Conservation (phyloP, 2,888 invertebrate genomes). For the Scaptomyza cyrtandrae region DNA sequence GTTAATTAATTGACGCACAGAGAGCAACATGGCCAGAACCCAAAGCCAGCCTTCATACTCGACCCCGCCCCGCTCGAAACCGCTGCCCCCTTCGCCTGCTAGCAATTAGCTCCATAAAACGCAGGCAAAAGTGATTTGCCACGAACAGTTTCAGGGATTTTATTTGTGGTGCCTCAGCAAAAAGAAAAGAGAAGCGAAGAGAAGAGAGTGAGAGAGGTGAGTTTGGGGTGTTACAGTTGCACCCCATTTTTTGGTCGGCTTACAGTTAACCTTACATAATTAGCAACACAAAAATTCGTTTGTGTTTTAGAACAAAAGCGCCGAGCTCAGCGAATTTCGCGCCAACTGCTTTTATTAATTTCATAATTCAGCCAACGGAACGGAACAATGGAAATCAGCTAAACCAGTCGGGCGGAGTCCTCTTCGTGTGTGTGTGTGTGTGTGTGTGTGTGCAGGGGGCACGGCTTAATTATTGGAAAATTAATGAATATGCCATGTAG, state of each 20-base stretch:
- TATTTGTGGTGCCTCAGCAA: constrained; percentile 52
- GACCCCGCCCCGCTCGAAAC: neutral
- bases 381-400: constrained; percentile 45
- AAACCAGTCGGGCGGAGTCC: neutral
- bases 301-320: constrained; percentile 76
- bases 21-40: neutral
- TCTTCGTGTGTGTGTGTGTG: neutral
- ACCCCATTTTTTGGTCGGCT: constrained; percentile 12
- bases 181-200: constrained; percentile 3
- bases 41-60: constrained; percentile 6
- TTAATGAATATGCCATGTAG: constrained; percentile 75
- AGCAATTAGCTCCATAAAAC: constrained; percentile 77
- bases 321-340: constrained; percentile 59
- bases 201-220: neutral
- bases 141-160: constrained; percentile 31
- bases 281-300: constrained; percentile 74
- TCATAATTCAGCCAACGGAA: constrained; percentile 70
- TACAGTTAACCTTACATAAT: constrained; percentile 73
- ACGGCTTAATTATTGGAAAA: constrained; percentile 77
- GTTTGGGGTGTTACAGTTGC: neutral
- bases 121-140: constrained; percentile 67
- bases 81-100: constrained; percentile 20
- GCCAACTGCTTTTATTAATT: constrained; percentile 75
- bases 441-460: constrained; percentile 15
- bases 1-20: constrained; percentile 74